Evolutionary conservation across 1,140 invertebrate species (phyloP).

Genomic region (Pogonomyrmex barbatus): DNA sequence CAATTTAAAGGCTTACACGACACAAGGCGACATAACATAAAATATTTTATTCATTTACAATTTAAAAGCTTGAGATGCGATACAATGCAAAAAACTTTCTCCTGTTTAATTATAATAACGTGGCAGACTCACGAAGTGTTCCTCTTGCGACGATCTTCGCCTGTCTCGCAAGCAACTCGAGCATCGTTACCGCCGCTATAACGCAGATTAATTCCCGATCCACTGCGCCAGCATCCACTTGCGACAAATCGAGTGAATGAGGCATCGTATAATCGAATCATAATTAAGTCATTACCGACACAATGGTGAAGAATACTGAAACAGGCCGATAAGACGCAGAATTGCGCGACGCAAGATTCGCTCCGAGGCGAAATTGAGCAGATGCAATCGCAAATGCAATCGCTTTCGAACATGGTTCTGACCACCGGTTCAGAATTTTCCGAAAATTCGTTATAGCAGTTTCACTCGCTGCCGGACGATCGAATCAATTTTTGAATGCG

Average conservation of each 20-base stretch:
- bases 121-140: background rate
- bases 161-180: slow-evolving; percentile 15
- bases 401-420: background rate
- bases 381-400: slow-evolving; percentile 2
- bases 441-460: slow-evolving; percentile 33
- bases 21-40: too few species aligned
- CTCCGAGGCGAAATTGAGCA: background rate
- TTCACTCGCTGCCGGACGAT: slow-evolving; percentile 53
- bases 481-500: slow-evolving; percentile 70
- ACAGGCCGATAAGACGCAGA: slow-evolving; percentile 30
- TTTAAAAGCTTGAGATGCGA: slow-evolving; percentile 1
- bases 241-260: slow-evolving; percentile 57
- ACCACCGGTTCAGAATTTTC: background rate
- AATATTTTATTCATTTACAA: background rate
- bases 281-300: slow-evolving; percentile 69
- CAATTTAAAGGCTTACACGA: slow-evolving; percentile 8
- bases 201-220: slow-evolving; percentile 59
- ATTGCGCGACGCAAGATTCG: background rate
- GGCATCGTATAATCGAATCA: slow-evolving; percentile 68
- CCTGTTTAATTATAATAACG: background rate
- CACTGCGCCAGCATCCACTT: slow-evolving; percentile 2
- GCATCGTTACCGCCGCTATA: slow-evolving; percentile 26
- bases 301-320: slow-evolving; percentile 55
- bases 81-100: background rate
- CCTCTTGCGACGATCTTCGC: background rate